These are phyloP conservation scores for Flexamia atlantica DNA, from an alignment of 2,888 invertebrate species.

Conservation along the genomic window DNA sequence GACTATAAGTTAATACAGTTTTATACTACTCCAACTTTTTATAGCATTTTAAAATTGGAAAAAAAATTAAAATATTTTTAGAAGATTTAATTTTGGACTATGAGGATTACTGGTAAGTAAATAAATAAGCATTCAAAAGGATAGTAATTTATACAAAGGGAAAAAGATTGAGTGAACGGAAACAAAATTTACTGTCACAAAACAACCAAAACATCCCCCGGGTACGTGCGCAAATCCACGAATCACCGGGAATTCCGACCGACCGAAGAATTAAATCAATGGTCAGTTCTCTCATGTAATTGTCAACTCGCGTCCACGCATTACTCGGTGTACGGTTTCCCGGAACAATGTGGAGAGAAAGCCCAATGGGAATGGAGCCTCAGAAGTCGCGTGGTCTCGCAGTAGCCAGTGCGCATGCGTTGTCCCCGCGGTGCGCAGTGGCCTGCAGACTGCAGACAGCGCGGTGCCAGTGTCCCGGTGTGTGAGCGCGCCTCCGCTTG, in stretches of 20 bases:
- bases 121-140: too few species aligned
- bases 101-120: too few species aligned
- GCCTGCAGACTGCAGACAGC: not conserved
- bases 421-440: not conserved
- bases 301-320: constrained; percentile 8
- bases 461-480: not conserved
- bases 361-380: not conserved
- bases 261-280: not conserved
- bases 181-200: too few species aligned
- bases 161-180: too few species aligned
- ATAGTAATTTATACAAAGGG: too few species aligned
- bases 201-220: not conserved
- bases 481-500: not conserved
- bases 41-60: too few species aligned
- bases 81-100: too few species aligned
- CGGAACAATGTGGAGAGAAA: constrained; percentile 24
- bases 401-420: not conserved
- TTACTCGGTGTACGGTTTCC: not conserved
- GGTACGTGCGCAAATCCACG: not conserved
- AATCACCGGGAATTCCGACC: not conserved
- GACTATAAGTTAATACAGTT: too few species aligned
- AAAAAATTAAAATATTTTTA: too few species aligned
- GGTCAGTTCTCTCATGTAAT: not conserved
- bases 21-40: too few species aligned
- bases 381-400: not conserved